Percentiles rank a stretch among this genome's conserved stretches.
Evolutionary conservation across 2,888 invertebrate species (phyloP).

Genomic region (Lycaena phlaeas): DNA sequence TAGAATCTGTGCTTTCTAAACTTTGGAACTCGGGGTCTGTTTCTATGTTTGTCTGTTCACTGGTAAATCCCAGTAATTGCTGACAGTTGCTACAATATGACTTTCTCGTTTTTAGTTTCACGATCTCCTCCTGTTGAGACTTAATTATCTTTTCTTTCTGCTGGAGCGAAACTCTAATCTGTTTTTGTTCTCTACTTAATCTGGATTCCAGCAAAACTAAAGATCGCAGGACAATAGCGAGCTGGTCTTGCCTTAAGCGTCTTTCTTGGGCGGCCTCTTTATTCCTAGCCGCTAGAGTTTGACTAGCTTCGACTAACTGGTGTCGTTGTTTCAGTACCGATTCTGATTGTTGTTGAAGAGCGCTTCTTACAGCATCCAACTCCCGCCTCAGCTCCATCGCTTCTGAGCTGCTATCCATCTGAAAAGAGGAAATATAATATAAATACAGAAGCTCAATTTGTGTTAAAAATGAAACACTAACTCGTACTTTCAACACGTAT

Average conservation of each 20-base stretch:
- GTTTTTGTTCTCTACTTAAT: conserved; percentile 80
- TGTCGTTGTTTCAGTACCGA: conserved; percentile 78
- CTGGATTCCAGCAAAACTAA: conserved; percentile 81
- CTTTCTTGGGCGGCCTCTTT: conserved; percentile 75
- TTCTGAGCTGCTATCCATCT: conserved; percentile 79
- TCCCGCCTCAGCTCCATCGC: conserved; percentile 74
- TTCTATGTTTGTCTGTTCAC: conserved; percentile 68
- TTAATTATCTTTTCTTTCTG: conserved; percentile 82
- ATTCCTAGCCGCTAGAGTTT: conserved; percentile 73
- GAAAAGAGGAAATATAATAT: conserved; percentile 42
- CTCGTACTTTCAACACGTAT: no score
- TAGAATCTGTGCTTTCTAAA: conserved; percentile 64
- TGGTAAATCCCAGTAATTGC: conserved; percentile 63
- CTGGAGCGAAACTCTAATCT: conserved; percentile 77
- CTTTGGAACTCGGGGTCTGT: conserved; percentile 70
- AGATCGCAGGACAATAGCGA: conserved; percentile 79
- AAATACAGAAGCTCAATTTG: neutral
- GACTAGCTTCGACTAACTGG: conserved; percentile 76
- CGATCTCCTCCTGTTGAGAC: conserved; percentile 79
- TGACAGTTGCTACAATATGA: conserved; percentile 66
- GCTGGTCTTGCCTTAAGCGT: conserved; percentile 78
- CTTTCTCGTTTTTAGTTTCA: conserved; percentile 72
- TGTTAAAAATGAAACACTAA: no score
- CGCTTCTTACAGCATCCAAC: conserved; percentile 77
- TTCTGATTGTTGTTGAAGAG: conserved; percentile 75